Evolutionary conservation across 2,888 invertebrate genomes (phyloP).

Genomic region (Sialis lutaria): DNA sequence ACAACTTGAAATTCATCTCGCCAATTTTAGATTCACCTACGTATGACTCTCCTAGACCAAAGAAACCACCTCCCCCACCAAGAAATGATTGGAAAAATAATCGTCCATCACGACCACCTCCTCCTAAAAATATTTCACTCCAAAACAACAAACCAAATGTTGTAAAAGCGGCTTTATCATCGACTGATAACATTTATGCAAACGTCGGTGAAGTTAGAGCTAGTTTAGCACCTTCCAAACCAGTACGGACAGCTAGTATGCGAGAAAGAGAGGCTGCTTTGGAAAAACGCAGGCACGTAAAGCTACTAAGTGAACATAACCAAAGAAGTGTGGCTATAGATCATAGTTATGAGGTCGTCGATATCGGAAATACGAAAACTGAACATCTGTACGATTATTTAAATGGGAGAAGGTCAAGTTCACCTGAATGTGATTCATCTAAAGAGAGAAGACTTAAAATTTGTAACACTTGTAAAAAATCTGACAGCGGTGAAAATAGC

Average conservation of each 20-base stretch:
- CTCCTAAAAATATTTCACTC: constrained; percentile 48
- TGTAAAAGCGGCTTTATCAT: constrained; percentile 1
- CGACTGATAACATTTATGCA: constrained; percentile 50
- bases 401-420: constrained; percentile 44
- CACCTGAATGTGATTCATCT: constrained; percentile 47
- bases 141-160: constrained; percentile 9
- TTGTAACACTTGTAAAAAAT: constrained; percentile 26
- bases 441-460: constrained; percentile 25
- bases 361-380: constrained; percentile 29
- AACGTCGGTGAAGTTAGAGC: constrained; percentile 74
- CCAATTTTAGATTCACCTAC: too few relatives aligned
- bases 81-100: constrained; percentile 37
- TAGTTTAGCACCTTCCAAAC: constrained; percentile 65
- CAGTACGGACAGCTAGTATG: constrained; percentile 75
- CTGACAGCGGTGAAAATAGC: constrained; percentile 31
- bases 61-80: constrained; percentile 64
- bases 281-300: constrained; percentile 15
- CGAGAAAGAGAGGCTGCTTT: constrained; percentile 57
- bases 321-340: constrained; percentile 9
- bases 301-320: constrained; percentile 16
- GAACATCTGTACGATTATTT: constrained; percentile 48
- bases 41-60: constrained; percentile 26
- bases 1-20: too few relatives aligned
- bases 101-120: constrained; percentile 55
- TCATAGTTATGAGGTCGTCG: constrained; percentile 8